These are phyloP conservation scores for Salarias fasciatus DNA, from an alignment of 2,797 vertebrate species.

Conservation along the genomic window DNA sequence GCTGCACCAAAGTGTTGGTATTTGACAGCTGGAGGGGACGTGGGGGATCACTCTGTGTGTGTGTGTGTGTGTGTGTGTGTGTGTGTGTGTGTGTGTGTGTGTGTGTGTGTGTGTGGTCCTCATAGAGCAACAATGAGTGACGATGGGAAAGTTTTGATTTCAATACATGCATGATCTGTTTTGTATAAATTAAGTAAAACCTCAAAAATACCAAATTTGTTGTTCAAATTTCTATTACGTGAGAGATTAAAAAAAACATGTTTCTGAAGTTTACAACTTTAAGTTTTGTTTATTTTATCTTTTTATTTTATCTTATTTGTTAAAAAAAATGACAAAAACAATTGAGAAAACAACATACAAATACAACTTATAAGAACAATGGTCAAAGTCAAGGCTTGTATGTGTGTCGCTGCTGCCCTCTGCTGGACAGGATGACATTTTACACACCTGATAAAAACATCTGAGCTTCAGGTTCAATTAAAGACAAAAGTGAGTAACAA, in stretches of 20 bases:
- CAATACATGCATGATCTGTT: no score
- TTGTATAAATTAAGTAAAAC: background rate
- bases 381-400: no score
- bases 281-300: no score
- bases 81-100: background rate
- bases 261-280: no score
- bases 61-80: background rate
- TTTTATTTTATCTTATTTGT: no score
- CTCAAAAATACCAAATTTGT: background rate
- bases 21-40: slow-evolving; percentile 51
- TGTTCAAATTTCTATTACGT: background rate
- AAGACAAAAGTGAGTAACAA: background rate
- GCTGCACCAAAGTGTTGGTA: slow-evolving; percentile 65
- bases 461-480: background rate
- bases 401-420: slow-evolving; percentile 60
- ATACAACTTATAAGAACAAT: no score
- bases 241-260: no score
- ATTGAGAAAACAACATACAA: no score
- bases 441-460: background rate
- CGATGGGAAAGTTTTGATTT: no score
- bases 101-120: no score
- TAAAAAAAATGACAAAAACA: no score
- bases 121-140: no score
- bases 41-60: background rate
- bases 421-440: slow-evolving; percentile 35